phyloP scores from a whole-genome alignment of 2,113 vertebrate genomes.

The Silurus asotus region DNA sequence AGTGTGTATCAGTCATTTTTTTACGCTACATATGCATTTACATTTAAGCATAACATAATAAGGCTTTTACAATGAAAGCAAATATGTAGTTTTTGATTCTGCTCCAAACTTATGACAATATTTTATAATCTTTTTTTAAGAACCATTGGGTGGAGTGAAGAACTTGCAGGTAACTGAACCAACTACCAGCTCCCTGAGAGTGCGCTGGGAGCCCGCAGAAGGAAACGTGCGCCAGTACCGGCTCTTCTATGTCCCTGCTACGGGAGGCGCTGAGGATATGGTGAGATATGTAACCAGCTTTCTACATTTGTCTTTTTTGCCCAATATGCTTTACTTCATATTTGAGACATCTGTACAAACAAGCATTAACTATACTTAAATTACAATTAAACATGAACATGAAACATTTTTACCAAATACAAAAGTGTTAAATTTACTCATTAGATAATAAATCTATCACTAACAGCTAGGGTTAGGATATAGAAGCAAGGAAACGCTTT shows the following conservation, averaged over 20 bases:
- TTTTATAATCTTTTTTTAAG: slow-evolving; percentile 59
- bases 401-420: background rate
- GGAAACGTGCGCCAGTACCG: slow-evolving; percentile 84
- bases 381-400: background rate
- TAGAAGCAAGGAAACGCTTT: background rate
- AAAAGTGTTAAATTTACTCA: background rate
- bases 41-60: background rate
- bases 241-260: slow-evolving; percentile 76
- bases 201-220: slow-evolving; percentile 86
- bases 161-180: slow-evolving; percentile 83
- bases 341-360: background rate
- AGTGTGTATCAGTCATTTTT: slow-evolving; percentile 71
- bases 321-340: background rate
- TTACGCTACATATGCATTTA: background rate
- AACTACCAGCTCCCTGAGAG: slow-evolving; percentile 79
- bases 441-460: background rate
- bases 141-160: slow-evolving; percentile 80
- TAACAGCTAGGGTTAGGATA: background rate
- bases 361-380: background rate
- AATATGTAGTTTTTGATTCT: background rate
- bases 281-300: slow-evolving; percentile 59
- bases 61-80: background rate
- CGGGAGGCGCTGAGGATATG: slow-evolving; percentile 79
- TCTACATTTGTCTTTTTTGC: background rate
- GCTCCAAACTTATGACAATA: background rate